phyloP scores from a whole-genome alignment of 1,140 invertebrate genomes.

The Laodelphax striatellus region DNA sequence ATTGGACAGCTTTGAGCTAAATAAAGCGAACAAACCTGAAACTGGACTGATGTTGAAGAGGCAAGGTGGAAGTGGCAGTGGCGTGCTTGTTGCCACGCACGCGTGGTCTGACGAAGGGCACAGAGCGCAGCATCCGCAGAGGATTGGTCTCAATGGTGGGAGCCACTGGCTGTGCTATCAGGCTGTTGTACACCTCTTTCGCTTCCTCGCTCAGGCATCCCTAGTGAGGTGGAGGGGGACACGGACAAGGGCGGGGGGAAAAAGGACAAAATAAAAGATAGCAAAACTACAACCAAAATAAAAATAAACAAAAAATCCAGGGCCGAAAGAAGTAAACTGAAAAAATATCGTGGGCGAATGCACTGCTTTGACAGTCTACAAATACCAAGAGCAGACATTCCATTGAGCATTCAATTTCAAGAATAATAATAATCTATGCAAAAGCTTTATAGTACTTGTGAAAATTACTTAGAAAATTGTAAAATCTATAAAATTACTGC shows the following conservation, averaged over 20 bases:
- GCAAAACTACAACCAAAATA: conserved; percentile 20
- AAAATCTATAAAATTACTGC: too few species aligned
- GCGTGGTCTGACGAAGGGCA: conserved; percentile 45
- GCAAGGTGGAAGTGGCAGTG: conserved; percentile 8
- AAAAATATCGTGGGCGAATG: too few species aligned
- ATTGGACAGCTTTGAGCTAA: too few species aligned
- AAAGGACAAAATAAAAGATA: conserved; percentile 29
- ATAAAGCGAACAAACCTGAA: background rate
- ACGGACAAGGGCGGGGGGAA: conserved; percentile 31
- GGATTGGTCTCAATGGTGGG: conserved; percentile 46
- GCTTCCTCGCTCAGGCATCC: conserved; percentile 66
- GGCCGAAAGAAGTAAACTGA: too few species aligned
- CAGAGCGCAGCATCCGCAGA: conserved; percentile 55
- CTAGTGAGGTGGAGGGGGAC: conserved; percentile 36
- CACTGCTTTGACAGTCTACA: too few species aligned
- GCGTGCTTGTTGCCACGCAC: conserved; percentile 41
- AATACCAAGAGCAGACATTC: too few species aligned
- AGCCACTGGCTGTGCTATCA: conserved; percentile 58
- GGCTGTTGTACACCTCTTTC: conserved; percentile 80
- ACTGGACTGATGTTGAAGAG: background rate
- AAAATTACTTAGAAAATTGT: too few species aligned
- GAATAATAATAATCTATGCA: too few species aligned
- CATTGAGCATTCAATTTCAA: too few species aligned
- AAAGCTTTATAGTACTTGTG: too few species aligned
- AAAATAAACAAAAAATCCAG: conserved; percentile 21